Evolutionary conservation across 2,797 vertebrate species (phyloP).

Genomic region (Crocidura indochinensis): DNA sequence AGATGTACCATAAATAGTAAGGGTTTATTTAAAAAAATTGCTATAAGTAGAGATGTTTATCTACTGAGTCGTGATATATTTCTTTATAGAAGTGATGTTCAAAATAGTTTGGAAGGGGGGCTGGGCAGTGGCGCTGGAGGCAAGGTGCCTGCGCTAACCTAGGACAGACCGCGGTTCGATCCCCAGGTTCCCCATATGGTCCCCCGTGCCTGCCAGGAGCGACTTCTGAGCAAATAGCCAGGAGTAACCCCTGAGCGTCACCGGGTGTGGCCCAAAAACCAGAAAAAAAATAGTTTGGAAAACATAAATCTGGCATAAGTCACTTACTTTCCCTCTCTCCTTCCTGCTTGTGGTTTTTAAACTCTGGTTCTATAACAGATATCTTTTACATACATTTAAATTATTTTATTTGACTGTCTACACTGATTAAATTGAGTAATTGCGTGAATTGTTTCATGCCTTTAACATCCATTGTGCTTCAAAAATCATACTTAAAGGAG

Average conservation of each 20-base stretch:
- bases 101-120: conserved; percentile 49
- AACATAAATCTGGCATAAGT: not conserved
- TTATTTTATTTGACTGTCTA: conserved; percentile 40
- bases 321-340: not conserved
- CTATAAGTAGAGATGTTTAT: not conserved
- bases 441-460: not conserved
- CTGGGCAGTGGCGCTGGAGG: too few relatives aligned
- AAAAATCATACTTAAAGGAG: conserved; percentile 20
- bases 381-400: conserved; percentile 6
- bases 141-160: too few relatives aligned
- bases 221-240: too few relatives aligned
- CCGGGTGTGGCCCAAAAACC: too few relatives aligned
- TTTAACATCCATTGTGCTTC: conserved; percentile 42
- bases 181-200: too few relatives aligned
- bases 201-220: too few relatives aligned
- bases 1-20: not conserved
- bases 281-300: conserved; percentile 52
- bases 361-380: conserved; percentile 6
- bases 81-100: conserved; percentile 1
- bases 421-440: conserved; percentile 7
- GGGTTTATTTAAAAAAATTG: conserved; percentile 33
- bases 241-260: too few relatives aligned
- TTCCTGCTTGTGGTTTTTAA: conserved; percentile 36
- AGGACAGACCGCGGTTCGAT: too few relatives aligned
- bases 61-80: not conserved